Percentiles rank a stretch among this genome's conserved stretches.
Evolutionary conservation across 2,113 vertebrate species (phyloP).

Genomic region (Pygoscelis antarcticus): DNA sequence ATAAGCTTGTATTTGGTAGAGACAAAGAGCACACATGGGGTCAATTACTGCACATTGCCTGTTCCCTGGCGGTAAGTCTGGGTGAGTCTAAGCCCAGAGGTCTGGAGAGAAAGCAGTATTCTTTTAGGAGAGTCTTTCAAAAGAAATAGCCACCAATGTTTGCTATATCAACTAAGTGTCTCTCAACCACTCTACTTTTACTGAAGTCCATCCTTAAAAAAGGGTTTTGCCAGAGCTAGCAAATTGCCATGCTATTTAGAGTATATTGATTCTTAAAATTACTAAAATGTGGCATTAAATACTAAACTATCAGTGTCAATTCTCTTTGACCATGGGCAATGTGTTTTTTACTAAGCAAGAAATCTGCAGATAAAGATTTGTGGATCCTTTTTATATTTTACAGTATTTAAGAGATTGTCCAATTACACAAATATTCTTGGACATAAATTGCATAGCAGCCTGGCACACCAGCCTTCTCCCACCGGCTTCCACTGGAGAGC

Average conservation of each 20-base stretch:
- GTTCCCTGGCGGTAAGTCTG: not conserved
- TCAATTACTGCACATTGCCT: not conserved
- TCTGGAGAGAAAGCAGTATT: not conserved
- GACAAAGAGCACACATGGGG: not conserved
- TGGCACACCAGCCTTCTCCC: not conserved
- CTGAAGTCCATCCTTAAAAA: not conserved
- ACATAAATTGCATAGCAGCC: not conserved
- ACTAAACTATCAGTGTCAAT: not conserved
- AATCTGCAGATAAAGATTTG: not conserved
- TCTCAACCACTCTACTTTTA: not conserved
- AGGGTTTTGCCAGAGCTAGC: not conserved
- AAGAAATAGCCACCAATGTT: not conserved
- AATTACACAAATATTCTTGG: not conserved
- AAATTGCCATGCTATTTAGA: not conserved
- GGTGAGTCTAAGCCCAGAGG: not conserved
- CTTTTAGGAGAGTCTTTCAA: not conserved
- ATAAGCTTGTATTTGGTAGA: not conserved
- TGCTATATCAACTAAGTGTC: not conserved
- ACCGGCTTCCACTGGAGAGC: not conserved
- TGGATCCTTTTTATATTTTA: not conserved
- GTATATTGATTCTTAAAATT: not conserved
- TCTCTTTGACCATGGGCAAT: not conserved
- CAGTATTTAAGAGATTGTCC: not conserved
- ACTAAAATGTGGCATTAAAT: not conserved
- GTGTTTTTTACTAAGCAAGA: not conserved